Evolutionary conservation across 2,888 invertebrate genomes (phyloP).

Genomic region (Drosophila infuscata): DNA sequence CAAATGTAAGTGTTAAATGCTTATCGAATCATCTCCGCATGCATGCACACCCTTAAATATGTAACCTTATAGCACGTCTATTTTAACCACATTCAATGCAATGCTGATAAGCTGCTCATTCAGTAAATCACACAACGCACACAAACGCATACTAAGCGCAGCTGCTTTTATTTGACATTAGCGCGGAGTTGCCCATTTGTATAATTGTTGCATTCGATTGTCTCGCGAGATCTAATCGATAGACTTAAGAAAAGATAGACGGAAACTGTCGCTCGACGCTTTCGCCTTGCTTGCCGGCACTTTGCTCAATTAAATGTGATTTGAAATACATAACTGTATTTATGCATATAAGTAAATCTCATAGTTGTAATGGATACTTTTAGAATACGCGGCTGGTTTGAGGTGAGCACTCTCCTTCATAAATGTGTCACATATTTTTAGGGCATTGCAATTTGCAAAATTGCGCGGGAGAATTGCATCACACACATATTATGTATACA

Average conservation of each 20-base stretch:
- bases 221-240: slow-evolving; percentile 29
- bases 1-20: slow-evolving; percentile 68
- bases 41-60: slow-evolving; percentile 20
- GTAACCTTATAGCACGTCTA: slow-evolving; percentile 34
- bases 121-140: neutral
- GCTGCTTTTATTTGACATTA: slow-evolving; percentile 6
- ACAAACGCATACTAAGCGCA: neutral
- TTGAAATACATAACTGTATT: slow-evolving; percentile 16
- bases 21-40: slow-evolving; percentile 35
- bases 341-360: slow-evolving; percentile 57
- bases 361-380: slow-evolving; percentile 67
- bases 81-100: neutral
- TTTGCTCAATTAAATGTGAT: slow-evolving; percentile 38
- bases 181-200: slow-evolving; percentile 38
- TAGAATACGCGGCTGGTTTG: slow-evolving; percentile 84
- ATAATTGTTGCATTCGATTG: slow-evolving; percentile 21
- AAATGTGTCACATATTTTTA: slow-evolving; percentile 4
- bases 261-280: slow-evolving; percentile 21
- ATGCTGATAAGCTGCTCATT: slow-evolving; percentile 35
- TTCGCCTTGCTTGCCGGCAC: slow-evolving; percentile 41
- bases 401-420: slow-evolving; percentile 69
- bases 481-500: slow-evolving; percentile 16
- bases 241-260: slow-evolving; percentile 17
- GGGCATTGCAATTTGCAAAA: neutral
- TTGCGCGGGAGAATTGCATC: slow-evolving; percentile 56